Evolutionary conservation across 2,888 invertebrate genomes (phyloP).

Genomic region (Gymnosoma rotundatum): DNA sequence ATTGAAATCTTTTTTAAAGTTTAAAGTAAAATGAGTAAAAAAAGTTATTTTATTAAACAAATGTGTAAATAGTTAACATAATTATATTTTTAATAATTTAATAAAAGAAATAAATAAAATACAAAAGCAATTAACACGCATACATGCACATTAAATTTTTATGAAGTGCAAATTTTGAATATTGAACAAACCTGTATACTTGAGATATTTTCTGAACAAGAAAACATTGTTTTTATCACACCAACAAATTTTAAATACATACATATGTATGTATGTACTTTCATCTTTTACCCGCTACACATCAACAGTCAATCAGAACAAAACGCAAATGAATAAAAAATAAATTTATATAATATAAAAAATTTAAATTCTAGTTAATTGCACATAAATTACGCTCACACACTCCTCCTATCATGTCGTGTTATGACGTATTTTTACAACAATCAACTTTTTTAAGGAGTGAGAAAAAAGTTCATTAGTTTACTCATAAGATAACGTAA

Average conservation of each 20-base stretch:
- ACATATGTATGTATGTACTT: neutral
- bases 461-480: neutral
- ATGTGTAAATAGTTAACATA: neutral
- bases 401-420: constrained; percentile 23
- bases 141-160: constrained; percentile 30
- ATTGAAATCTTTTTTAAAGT: neutral
- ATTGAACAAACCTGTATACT: constrained; percentile 24
- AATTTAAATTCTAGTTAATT: constrained; percentile 58
- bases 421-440: neutral
- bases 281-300: constrained; percentile 35
- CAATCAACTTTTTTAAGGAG: neutral
- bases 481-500: too few species aligned
- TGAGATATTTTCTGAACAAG: constrained; percentile 26
- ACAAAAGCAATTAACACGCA: constrained; percentile 47
- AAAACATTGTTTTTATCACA: constrained; percentile 34
- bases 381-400: constrained; percentile 43
- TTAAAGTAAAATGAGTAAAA: neutral
- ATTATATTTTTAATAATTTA: neutral
- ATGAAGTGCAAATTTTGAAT: neutral
- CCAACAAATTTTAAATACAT: constrained; percentile 28
- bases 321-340: constrained; percentile 26
- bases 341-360: constrained; percentile 36
- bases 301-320: constrained; percentile 14
- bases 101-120: constrained; percentile 14
- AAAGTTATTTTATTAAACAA: neutral